phyloP scores from a whole-genome alignment of 2,797 vertebrate genomes.

The Chloroceryle inda region DNA sequence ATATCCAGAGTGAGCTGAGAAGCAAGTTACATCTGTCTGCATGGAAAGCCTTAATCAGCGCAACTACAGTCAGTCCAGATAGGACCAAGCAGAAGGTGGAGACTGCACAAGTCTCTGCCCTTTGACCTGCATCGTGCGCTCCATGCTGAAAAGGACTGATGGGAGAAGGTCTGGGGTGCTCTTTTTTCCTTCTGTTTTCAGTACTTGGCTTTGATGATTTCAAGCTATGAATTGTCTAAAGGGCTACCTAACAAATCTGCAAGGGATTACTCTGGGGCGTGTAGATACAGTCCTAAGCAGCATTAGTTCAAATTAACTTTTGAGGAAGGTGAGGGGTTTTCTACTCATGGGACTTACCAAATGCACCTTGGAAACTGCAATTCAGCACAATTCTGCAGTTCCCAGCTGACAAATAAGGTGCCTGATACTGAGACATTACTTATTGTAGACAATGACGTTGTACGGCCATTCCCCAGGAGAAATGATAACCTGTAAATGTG shows the following conservation, averaged over 20 bases:
- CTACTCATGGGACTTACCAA: neutral
- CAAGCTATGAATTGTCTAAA: neutral
- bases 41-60: neutral
- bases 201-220: neutral
- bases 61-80: neutral
- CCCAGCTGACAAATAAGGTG: neutral
- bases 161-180: neutral
- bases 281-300: neutral
- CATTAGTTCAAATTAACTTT: neutral
- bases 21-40: neutral
- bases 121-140: fast-evolving
- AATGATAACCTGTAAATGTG: neutral
- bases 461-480: neutral
- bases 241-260: neutral
- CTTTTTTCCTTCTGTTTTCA: neutral
- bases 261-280: neutral
- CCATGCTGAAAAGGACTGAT: neutral
- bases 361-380: neutral
- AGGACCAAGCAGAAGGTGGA: neutral
- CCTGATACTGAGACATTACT: neutral
- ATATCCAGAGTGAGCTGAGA: neutral
- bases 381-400: neutral
- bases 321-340: neutral
- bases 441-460: neutral
- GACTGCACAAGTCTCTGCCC: neutral